Evolutionary conservation across 2,888 invertebrate genomes (phyloP).

Genomic region (Nebria salina): DNA sequence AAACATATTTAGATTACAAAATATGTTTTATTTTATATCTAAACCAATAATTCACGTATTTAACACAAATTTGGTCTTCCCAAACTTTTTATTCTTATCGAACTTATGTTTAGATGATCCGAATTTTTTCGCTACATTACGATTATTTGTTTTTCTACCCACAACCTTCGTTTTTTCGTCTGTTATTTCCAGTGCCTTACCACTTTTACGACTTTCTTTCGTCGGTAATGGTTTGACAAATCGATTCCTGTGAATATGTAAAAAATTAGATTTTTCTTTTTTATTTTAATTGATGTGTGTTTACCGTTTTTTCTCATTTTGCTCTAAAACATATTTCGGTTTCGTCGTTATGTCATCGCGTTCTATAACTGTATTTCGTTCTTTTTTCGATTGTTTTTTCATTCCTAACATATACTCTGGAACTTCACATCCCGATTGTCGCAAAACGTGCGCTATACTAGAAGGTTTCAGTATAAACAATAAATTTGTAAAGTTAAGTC

Average conservation of each 20-base stretch:
- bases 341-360: constrained; percentile 75
- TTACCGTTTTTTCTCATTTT: constrained; percentile 36
- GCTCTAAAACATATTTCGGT: constrained; percentile 58
- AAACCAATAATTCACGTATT: constrained; percentile 24
- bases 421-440: constrained; percentile 90
- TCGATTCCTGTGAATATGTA: constrained; percentile 22
- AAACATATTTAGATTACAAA: constrained; percentile 19
- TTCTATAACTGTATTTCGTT: constrained; percentile 67
- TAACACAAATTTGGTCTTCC: constrained; percentile 7
- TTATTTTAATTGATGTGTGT: background rate
- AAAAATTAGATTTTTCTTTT: constrained; percentile 2
- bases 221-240: constrained; percentile 31
- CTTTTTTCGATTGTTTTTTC: constrained; percentile 73
- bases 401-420: constrained; percentile 89
- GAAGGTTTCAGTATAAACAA: constrained; percentile 44
- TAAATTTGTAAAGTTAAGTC: background rate
- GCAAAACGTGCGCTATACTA: constrained; percentile 91
- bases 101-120: background rate
- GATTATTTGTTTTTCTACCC: background rate
- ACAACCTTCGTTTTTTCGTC: constrained; percentile 8
- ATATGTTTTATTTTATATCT: constrained; percentile 31
- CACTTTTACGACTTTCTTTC: background rate
- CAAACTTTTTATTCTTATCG: constrained; percentile 24
- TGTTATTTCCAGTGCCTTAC: constrained; percentile 11
- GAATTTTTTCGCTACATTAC: constrained; percentile 9